Percentiles rank a stretch among this genome's conserved stretches.
phyloP scores from a whole-genome alignment of 2,113 vertebrate genomes.

The Labrus mixtus region DNA sequence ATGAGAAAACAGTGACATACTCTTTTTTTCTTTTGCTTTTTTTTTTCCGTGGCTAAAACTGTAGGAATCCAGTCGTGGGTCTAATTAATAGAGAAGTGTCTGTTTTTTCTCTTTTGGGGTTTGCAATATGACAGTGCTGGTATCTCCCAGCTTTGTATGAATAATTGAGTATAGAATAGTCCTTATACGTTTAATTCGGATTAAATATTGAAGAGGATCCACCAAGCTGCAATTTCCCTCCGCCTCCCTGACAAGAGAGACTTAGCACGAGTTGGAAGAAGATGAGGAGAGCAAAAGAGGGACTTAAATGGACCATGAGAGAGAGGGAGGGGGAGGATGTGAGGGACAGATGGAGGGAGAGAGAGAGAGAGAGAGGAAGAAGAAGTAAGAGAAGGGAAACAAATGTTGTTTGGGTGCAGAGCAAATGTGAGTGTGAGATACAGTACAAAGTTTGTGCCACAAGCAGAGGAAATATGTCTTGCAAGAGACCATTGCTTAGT shows the following conservation, averaged over 20 bases:
- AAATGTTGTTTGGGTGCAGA: conserved; percentile 16
- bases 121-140: conserved; percentile 40
- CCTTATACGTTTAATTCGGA: conserved; percentile 77
- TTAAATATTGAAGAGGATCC: conserved; percentile 75
- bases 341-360: conserved; percentile 32
- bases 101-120: conserved; percentile 6
- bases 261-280: conserved; percentile 46
- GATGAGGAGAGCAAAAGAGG: conserved; percentile 29
- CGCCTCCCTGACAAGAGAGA: conserved; percentile 53
- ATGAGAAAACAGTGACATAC: neutral
- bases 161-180: conserved; percentile 68
- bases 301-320: conserved; percentile 54
- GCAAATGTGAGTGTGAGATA: conserved; percentile 23
- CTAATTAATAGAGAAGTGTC: conserved; percentile 27
- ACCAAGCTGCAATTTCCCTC: conserved; percentile 52
- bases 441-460: conserved; percentile 6
- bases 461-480: conserved; percentile 5
- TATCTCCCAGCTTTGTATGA: conserved; percentile 57
- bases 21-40: neutral
- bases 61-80: conserved; percentile 8
- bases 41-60: too few species aligned
- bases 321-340: neutral
- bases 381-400: neutral
- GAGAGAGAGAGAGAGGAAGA: conserved; percentile 19
- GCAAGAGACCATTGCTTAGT: conserved; percentile 1